These are phyloP conservation scores for Polydrusus cervinus DNA, from an alignment of 2,888 invertebrate species.

Conservation along the genomic window DNA sequence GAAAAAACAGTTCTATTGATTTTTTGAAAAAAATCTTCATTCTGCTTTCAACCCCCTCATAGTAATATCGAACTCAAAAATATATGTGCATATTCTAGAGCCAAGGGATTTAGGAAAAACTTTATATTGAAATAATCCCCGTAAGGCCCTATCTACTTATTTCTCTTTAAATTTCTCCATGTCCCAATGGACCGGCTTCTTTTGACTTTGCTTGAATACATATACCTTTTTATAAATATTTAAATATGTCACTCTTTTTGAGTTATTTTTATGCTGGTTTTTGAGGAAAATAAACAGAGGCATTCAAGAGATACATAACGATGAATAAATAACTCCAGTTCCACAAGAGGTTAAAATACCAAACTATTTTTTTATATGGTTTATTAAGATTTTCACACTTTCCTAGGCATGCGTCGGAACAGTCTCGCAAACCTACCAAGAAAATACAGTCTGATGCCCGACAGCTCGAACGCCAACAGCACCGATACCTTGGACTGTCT, in stretches of 20 bases:
- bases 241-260: background rate
- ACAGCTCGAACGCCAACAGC: slow-evolving; percentile 34
- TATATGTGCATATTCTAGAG: too few species aligned
- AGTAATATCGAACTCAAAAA: too few species aligned
- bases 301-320: background rate
- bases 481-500: slow-evolving; percentile 54
- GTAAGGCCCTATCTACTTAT: background rate
- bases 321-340: too few species aligned
- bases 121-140: too few species aligned
- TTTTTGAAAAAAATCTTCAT: too few species aligned
- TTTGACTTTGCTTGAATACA: background rate
- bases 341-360: too few species aligned
- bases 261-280: background rate
- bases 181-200: background rate
- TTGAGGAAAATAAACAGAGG: background rate
- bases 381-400: background rate
- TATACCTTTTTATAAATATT: background rate
- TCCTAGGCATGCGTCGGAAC: slow-evolving; percentile 48
- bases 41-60: too few species aligned
- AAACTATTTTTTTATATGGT: too few species aligned
- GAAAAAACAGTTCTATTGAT: too few species aligned
- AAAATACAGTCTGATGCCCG: slow-evolving; percentile 40
- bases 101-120: too few species aligned
- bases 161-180: background rate
- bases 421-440: slow-evolving; percentile 40